Evolutionary conservation across 2,888 invertebrate genomes (phyloP), one percentile per base, ranked within the genome.

Genomic region (Dermolepida albohirtum): DNA sequence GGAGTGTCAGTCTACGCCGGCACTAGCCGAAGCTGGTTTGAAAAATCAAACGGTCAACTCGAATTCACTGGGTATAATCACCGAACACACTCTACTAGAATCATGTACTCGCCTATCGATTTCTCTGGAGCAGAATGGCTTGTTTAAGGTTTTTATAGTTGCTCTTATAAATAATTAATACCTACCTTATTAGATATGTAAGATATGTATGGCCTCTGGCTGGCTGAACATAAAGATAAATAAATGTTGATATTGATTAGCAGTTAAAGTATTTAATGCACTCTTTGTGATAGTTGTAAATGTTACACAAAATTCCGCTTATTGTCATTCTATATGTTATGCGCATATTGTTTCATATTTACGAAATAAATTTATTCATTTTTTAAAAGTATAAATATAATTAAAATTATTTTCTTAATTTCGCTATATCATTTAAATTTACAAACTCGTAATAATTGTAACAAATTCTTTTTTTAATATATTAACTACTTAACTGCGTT

Each of bases 1-100:
- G 81, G 95, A 95, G 85, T 94, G 94, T 76, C 94, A 95, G 82
- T 95, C 95, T 67, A 94, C 94, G 78, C 94, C 95, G 54, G 92
- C 94, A 59, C 84, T 95, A 78, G 88, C 91, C 78, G 92, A 93
- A 79, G 89, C 89, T 69, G 89, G 87, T 71, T 77, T 84, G 12
- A 82, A 84, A 75, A 85, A 86, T 40, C 86, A 85, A 74, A 85
- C 85, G n/a, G 89, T 87, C 55, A 87, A 86, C 74, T 86, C 86
- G 55, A 86, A 89, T 67, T 90, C 90, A 1, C 86, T 93, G 72
- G 93, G 93, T 75, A 92, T 94, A 83, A 94, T 94, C 73, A 93
- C 94, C 14, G 94, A 94, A 83, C 94, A 94, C 81, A 92, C 92
- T 70, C 87, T 95, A 73, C 87, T 95, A 41, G 94, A 94, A 85